Evolutionary conservation across 1,140 invertebrate genomes (phyloP), one percentile per base, ranked within the genome.

Genomic region (Metaphire vulgaris): DNA sequence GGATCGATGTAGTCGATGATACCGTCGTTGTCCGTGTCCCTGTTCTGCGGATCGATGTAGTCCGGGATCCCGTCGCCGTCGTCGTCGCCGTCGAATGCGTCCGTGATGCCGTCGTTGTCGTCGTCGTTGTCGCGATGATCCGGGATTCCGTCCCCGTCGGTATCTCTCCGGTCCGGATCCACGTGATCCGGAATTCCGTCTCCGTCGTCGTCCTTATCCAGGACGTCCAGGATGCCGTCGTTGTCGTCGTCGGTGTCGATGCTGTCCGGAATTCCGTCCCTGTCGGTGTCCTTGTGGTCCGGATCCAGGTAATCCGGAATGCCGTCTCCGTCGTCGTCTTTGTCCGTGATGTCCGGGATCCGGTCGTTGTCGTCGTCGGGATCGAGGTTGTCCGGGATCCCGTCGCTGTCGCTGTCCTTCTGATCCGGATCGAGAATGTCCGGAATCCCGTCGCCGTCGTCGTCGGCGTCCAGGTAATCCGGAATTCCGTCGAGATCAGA

Each of bases 21-120:
- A 14, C 69, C 69, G 32, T 71, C 69, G 1, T 32, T n/a, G 28
- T 71, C 69, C 12, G 69, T 71, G 69, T 71, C 69, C 28, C 31
- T 14, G n/a, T 31, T n/a, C 14, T 71, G 30, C 26, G 69, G 32
- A 32, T 71, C 69, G 6, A 30, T n/a, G 32, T 14, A n/a, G 28
- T 71, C 69, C 26, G 32, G 69, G 26, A 71, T 33, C 1, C 69
- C 69, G 33, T 71, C 69, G 2, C 69, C 69, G n/a, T 74, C 41
- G 33, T 74, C 72, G 72, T 74, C 72, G 26, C 64, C 72, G 33
- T 74, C 72, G 21, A 28, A 56, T 34, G n/a, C 28, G 29, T 74
- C 72, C 15, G 72, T 33, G 21, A 74, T 74, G n/a, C 72, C 72
- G 28, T 74, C 72, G 33, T 74, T 74, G 26, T 74, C 72, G 33